These are phyloP conservation scores for Dendrocincla fuliginosa DNA, from an alignment of 2,797 vertebrate genomes.

Conservation along the genomic window DNA sequence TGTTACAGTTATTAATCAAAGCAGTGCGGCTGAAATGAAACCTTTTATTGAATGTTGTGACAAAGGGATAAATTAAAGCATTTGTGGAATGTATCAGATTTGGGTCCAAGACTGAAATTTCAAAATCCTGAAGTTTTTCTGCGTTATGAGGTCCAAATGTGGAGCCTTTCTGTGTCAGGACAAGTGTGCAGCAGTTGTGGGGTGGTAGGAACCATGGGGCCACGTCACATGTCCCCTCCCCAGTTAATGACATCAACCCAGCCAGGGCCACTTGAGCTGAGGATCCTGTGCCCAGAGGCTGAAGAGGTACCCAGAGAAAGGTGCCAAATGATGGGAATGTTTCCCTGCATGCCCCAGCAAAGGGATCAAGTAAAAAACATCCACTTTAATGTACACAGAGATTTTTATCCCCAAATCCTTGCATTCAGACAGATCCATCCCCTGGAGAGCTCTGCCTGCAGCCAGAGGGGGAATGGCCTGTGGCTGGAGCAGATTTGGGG, in stretches of 20 bases:
- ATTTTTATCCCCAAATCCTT: neutral
- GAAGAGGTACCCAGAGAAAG: neutral
- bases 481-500: neutral
- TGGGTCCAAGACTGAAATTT: constrained; percentile 41
- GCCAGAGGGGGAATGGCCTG: neutral
- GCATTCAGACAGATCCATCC: neutral
- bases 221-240: neutral
- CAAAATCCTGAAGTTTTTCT: constrained; percentile 21
- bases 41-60: constrained; percentile 38
- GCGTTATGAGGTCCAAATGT: constrained; percentile 40
- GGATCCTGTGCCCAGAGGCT: accelerated
- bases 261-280: neutral
- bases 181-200: neutral
- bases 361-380: neutral
- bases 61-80: constrained; percentile 55
- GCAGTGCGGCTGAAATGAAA: neutral
- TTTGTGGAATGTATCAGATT: constrained; percentile 62
- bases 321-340: accelerated
- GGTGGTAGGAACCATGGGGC: neutral
- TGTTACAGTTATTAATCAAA: constrained; percentile 35
- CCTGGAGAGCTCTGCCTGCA: neutral
- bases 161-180: neutral
- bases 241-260: neutral
- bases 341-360: accelerated
- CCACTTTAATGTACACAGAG: accelerated